Conservation (phyloP, 2,797 vertebrate genomes). For the Erpetoichthys calabaricus region DNA sequence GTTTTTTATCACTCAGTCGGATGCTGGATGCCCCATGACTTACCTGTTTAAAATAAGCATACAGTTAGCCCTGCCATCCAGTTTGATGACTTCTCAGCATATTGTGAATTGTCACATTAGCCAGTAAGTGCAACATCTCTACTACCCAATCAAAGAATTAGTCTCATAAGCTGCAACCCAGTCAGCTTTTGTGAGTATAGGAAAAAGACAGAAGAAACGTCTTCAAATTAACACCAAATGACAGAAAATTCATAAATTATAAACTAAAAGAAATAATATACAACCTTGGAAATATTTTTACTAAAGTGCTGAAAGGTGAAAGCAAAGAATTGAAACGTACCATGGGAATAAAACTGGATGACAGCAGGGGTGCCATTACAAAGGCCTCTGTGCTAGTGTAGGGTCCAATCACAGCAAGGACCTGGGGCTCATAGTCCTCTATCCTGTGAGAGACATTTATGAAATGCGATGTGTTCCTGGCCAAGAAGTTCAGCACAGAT, state of each 20-base stretch:
- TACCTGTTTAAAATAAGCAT: constrained; percentile 29
- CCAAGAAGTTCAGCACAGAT: constrained; percentile 31
- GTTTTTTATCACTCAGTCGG: constrained; percentile 27
- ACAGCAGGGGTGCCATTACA: constrained; percentile 36
- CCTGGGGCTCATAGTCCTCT: constrained; percentile 17
- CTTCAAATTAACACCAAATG: too few species aligned
- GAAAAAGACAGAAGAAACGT: too few species aligned
- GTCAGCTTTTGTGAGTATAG: too few species aligned
- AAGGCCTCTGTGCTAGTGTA: constrained; percentile 29
- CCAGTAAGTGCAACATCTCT: neutral
- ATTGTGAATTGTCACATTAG: neutral
- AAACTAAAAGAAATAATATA: neutral
- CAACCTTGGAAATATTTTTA: neutral
- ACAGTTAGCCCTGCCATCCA: neutral
- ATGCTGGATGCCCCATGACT: constrained; percentile 38
- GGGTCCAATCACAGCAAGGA: constrained; percentile 36
- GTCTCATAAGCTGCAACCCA: too few species aligned
- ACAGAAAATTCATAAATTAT: too few species aligned
- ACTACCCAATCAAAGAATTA: too few species aligned
- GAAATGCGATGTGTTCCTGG: constrained; percentile 16
- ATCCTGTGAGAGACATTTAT: neutral
- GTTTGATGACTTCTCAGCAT: neutral
- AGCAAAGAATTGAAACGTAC: constrained; percentile 19
- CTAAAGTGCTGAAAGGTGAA: neutral
- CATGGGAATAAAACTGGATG: constrained; percentile 37